Conservation (phyloP, 2,797 vertebrate genomes). For the Gymnothorax reevesii region DNA sequence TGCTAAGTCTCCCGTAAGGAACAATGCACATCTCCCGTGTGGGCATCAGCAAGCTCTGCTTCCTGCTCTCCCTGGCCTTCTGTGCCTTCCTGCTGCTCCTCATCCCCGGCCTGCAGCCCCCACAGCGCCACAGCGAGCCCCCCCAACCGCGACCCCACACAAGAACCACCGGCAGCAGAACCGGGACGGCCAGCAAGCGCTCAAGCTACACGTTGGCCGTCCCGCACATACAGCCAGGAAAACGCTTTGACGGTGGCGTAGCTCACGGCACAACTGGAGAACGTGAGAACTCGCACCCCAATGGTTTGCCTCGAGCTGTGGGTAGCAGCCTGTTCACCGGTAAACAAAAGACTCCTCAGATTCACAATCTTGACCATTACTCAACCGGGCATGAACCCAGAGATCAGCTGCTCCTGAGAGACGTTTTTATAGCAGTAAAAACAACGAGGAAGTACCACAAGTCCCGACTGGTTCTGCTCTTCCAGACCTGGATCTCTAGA, state of each 20-base stretch:
- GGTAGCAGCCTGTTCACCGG: not conserved
- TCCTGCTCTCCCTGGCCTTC: conserved; percentile 79
- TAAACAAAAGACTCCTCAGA: not conserved
- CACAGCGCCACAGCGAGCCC: conserved; percentile 52
- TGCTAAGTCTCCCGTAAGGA: conserved; percentile 64
- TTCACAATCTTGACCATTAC: not conserved
- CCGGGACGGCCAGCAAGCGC: not conserved
- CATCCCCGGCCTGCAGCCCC: conserved; percentile 71
- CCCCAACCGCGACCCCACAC: conserved; percentile 65
- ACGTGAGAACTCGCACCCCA: conserved; percentile 12
- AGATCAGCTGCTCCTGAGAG: conserved; percentile 74
- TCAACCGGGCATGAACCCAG: conserved; percentile 38
- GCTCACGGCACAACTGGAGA: not conserved
- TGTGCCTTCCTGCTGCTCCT: conserved; percentile 81
- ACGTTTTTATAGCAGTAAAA: conserved; percentile 94
- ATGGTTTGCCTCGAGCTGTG: conserved; percentile 24
- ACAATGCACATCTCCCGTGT: conserved; percentile 79
- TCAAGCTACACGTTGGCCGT: not conserved
- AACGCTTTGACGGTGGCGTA: conserved; percentile 20
- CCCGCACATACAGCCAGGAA: not conserved
- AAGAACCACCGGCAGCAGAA: conserved; percentile 36
- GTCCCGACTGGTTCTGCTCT: conserved; percentile 83
- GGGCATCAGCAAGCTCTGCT: conserved; percentile 78
- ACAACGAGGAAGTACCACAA: conserved; percentile 91
- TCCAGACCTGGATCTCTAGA: conserved; percentile 89